Percentiles rank a stretch among this genome's conserved stretches.
Evolutionary conservation across 1,140 invertebrate species (phyloP).

Genomic region (Leptoteleia sp.): DNA sequence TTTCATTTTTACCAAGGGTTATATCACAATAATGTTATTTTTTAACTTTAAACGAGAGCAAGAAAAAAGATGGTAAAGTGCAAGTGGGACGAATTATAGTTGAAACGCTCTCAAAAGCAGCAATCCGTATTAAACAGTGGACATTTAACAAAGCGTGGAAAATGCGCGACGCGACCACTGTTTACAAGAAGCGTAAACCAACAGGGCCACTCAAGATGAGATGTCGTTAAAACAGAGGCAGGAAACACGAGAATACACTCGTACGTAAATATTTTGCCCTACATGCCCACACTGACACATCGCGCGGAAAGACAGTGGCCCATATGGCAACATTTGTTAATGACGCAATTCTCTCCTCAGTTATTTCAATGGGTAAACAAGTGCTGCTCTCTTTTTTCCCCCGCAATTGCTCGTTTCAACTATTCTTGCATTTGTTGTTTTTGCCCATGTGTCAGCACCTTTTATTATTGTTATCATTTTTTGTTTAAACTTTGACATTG

Average conservation of each 20-base stretch:
- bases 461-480: too few species aligned
- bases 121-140: conserved; percentile 13
- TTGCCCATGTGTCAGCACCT: too few species aligned
- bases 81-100: too few species aligned
- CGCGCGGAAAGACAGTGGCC: conserved; percentile 67
- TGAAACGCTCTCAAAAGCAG: conserved; percentile 49
- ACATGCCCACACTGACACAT: conserved; percentile 70
- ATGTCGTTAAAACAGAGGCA: conserved; percentile 80
- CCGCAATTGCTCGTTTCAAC: too few species aligned
- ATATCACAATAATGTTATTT: too few species aligned
- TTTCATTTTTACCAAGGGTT: too few species aligned
- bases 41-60: too few species aligned
- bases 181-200: conserved; percentile 75
- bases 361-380: conserved; percentile 5
- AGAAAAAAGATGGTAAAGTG: too few species aligned
- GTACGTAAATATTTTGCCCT: conserved; percentile 78
- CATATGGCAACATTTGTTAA: conserved; percentile 76
- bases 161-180: conserved; percentile 66
- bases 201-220: conserved; percentile 75
- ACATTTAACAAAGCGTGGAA: conserved; percentile 67
- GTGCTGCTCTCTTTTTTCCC: not conserved
- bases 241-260: conserved; percentile 78
- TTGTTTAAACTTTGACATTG: too few species aligned
- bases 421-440: too few species aligned
- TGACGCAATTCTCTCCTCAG: conserved; percentile 67